Base-by-base conservation (phyloP, 2,797 vertebrate species). In the Myotis vivesi region DNA sequence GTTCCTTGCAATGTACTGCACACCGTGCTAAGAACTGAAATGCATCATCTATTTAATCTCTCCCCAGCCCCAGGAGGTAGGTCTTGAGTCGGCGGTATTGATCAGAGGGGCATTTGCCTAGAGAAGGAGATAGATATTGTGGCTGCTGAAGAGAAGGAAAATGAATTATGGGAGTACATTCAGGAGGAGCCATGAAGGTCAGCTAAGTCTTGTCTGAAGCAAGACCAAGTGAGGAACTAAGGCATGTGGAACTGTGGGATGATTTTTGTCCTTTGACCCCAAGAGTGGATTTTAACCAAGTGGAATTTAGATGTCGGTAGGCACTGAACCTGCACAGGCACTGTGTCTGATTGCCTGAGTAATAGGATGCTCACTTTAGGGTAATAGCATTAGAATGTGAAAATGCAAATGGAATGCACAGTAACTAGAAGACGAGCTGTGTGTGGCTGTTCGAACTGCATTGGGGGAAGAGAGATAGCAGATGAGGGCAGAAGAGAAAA, bases 351-450 rank as follows among this genome's bases (percentile, higher is more conserved):
- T 90, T 82, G 86, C 62, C 57, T 84, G 7, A 23, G 79, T 80
- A 71, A 96, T 53, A 69, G 82, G 69, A 77, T 57, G 53, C 76
- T 79, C 6, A 23, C 73, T 90, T 95, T 86, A 93, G 90, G 84
- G 66, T 68, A 87, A 95, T 66, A 68, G 59, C 49, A 44, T 90
- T 88, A 49, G 83, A 92, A 87, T 81, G 93, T 91, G 64, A 83
- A 94, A 95, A 80, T 75, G 86, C 75, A 94, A 94, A 71, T 80
- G 73, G 80, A 87, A 77, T 81, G 55, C 84, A 53, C 33, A 33
- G 69, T 69, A 57, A 86, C 66, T 76, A 72, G 68, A 86, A 84
- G 36, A 71, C 20, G 59, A 89, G 41, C 76, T 44, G 23, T 22
- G 20, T 71, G 55, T 80, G 87, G 76, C 64, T 89, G 30, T n/a